Conservation (phyloP, 2,113 vertebrate genomes). For the Gnathonemus echidnorhynchus region DNA sequence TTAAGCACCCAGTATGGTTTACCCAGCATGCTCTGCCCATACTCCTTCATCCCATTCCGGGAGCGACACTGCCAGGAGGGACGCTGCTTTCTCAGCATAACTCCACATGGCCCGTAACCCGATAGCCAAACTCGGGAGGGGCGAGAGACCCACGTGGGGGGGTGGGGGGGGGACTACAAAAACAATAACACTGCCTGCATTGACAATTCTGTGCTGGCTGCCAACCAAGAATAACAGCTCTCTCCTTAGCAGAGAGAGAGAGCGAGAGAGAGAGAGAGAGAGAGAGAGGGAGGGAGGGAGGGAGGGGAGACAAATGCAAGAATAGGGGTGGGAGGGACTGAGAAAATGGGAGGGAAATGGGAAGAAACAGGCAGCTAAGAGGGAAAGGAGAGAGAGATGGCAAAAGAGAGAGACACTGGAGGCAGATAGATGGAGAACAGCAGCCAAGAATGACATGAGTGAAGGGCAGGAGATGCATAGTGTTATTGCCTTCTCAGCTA, state of each 20-base stretch:
- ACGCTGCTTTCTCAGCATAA: constrained; percentile 10
- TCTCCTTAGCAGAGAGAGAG: constrained; percentile 31
- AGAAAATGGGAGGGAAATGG: no score
- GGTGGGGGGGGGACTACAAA: constrained; percentile 32
- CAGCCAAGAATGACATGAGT: neutral
- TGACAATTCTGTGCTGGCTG: constrained; percentile 48
- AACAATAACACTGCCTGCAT: constrained; percentile 61
- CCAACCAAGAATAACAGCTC: constrained; percentile 60
- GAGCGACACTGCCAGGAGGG: neutral
- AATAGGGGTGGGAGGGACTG: neutral
- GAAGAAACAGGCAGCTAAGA: no score
- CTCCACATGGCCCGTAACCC: constrained; percentile 19
- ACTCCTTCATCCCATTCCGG: neutral
- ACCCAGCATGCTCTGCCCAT: neutral
- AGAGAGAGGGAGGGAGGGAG: constrained; percentile 11
- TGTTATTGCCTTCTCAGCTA: neutral
- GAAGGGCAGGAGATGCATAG: neutral
- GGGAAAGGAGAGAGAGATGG: neutral
- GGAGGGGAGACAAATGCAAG: neutral
- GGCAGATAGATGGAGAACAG: neutral
- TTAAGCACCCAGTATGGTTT: neutral
- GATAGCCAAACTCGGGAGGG: constrained; percentile 39
- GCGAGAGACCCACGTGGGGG: constrained; percentile 36
- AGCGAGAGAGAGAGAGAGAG: constrained; percentile 12
- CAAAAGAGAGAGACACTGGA: neutral